Conservation (phyloP, 1,140 invertebrate species). For the Calephelis virginiensis region DNA sequence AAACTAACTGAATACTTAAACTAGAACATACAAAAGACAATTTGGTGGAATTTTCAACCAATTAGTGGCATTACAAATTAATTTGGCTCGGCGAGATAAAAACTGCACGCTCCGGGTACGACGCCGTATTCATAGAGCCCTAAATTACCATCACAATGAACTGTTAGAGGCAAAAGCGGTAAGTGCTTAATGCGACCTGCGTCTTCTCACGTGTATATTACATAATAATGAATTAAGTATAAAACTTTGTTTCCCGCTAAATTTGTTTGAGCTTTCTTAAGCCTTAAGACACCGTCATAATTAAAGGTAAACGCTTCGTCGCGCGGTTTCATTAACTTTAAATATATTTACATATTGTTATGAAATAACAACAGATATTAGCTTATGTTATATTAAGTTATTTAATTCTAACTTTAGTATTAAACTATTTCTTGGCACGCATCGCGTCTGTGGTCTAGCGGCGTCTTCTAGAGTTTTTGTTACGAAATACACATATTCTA, state of each 20-base stretch:
- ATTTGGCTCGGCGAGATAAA: conserved; percentile 70
- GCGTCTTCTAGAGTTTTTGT: no score
- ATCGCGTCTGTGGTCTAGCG: no score
- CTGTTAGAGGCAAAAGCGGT: conserved; percentile 60
- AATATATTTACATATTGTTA: conserved; percentile 11
- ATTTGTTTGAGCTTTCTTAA: conserved; percentile 50
- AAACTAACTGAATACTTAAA: not conserved
- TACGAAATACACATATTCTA: no score
- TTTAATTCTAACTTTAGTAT: no score
- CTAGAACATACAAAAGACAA: not conserved
- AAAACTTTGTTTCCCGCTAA: conserved; percentile 55
- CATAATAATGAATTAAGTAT: conserved; percentile 65
- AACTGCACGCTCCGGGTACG: conserved; percentile 57
- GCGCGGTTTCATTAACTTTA: conserved; percentile 12
- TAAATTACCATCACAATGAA: conserved; percentile 77
- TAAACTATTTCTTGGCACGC: no score
- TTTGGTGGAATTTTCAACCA: conserved; percentile 4
- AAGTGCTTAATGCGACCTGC: conserved; percentile 67
- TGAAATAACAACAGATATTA: not conserved
- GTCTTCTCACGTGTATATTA: conserved; percentile 64
- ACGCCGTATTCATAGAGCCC: conserved; percentile 72
- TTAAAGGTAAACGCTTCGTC: conserved; percentile 24
- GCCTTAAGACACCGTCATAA: conserved; percentile 33
- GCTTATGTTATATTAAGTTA: conserved; percentile 8
- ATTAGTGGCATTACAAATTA: conserved; percentile 75